Base-by-base conservation (phyloP, 2,113 vertebrate species). In the Machaerirhynchus nigripectus region DNA sequence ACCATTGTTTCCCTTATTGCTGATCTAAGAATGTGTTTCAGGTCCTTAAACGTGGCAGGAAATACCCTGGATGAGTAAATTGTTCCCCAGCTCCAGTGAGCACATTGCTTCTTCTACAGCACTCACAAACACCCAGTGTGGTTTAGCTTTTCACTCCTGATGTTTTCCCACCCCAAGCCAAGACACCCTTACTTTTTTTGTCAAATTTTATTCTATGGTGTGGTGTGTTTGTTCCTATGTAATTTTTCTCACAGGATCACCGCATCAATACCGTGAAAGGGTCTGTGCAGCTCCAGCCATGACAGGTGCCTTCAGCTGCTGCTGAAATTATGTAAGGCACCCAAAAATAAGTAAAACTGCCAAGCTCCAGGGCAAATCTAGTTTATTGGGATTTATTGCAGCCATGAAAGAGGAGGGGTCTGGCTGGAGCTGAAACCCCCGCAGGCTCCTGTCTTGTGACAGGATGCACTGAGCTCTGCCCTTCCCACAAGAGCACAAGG, bases 221-320 rank as follows among this genome's bases (percentile, higher is more conserved):
- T 3, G 8, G 6, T 40, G 33, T 76, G n/a, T 60, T 71, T 49
- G 33, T 39, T 79, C 77, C 60, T 60, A 39, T 82, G 9, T 31
- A 26, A 26, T 37, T 57, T 52, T 49, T 60, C 61, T n/a, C 6
- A 3, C 28, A 31, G 46, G 33, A 87, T 95, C 40, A 33, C 69
- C 44, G 39, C 77, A 63, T 65, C 39, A 68, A 59, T 56, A 49
- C 59, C 26, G 6, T 21, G 31, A 90, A 84, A 49, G 35, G 9
- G 4, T 61, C 59, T 84, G 49, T 84, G 88, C 52, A 91, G 57
- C 56, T 75, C 44, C 42, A 87, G 80, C 86, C 64, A 31, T 1
- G 8, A 89, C 85, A 91, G 94, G 63, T 93, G 87, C 13, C 27
- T 64, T 88, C 83, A 96, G 89, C 83, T 96, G 78, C 91, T 95